Evolutionary conservation across 1,140 invertebrate genomes (phyloP).

Genomic region (Pogonus chalceus): DNA sequence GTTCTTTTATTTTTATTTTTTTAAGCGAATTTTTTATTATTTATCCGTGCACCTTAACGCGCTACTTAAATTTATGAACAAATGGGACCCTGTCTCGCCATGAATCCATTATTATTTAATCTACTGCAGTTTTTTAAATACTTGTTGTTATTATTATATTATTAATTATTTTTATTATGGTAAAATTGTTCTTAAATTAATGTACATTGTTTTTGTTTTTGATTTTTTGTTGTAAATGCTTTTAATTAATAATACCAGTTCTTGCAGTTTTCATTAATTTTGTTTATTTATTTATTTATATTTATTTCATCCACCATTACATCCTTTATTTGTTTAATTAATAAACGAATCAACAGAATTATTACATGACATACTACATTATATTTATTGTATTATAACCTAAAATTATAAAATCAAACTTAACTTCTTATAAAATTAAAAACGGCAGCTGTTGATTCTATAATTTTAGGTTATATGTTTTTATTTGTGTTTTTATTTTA

Average conservation of each 20-base stretch:
- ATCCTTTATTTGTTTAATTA: too few relatives aligned
- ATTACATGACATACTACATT: too few relatives aligned
- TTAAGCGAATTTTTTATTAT: too few relatives aligned
- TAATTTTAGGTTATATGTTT: conserved; percentile 7
- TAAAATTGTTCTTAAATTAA: conserved; percentile 58
- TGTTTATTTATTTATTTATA: conserved; percentile 44
- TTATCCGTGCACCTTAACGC: background rate
- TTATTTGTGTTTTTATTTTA: conserved; percentile 11
- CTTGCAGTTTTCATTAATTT: conserved; percentile 53
- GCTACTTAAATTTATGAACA: background rate
- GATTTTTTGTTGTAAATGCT: conserved; percentile 58
- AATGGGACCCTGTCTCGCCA: background rate
- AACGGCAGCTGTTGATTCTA: too few relatives aligned
- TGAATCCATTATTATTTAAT: conserved; percentile 10
- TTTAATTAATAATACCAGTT: conserved; percentile 56
- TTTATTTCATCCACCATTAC: conserved; percentile 25
- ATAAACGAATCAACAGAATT: too few relatives aligned
- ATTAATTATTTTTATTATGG: conserved; percentile 47
- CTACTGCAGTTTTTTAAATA: conserved; percentile 20
- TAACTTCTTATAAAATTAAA: too few relatives aligned
- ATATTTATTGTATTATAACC: too few relatives aligned
- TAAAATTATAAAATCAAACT: too few relatives aligned
- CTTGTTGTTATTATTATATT: conserved; percentile 55
- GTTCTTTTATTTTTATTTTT: too few relatives aligned
- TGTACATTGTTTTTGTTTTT: conserved; percentile 56